phyloP scores from a whole-genome alignment of 2,888 invertebrate genomes.

The Agrilus biguttatus region DNA sequence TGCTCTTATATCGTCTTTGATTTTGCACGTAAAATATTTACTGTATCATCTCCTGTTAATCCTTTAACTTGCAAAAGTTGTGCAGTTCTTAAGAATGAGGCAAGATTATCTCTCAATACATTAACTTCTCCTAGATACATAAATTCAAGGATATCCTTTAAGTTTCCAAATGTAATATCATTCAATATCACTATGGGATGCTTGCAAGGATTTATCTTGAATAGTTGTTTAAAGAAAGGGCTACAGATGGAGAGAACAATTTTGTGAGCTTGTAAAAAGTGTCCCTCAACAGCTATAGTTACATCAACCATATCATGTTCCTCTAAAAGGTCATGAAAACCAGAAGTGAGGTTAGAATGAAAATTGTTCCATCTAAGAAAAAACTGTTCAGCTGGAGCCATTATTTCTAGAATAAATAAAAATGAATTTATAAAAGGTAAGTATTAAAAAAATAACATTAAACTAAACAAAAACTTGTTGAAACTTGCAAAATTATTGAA shows the following conservation, averaged over 20 bases:
- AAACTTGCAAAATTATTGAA: too few species aligned
- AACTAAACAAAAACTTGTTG: too few species aligned
- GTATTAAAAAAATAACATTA: too few species aligned
- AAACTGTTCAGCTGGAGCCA: conserved; percentile 49
- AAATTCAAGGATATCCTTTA: conserved; percentile 55
- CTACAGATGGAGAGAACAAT: conserved; percentile 66
- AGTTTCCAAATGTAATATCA: conserved; percentile 52
- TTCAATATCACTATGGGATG: conserved; percentile 61
- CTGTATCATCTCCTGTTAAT: conserved; percentile 38
- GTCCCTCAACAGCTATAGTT: conserved; percentile 63
- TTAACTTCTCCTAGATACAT: conserved; percentile 64
- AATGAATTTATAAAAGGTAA: not conserved
- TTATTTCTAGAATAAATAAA: conserved; percentile 13
- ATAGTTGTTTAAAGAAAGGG: conserved; percentile 62
- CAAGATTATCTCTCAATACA: conserved; percentile 52
- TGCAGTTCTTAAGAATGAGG: conserved; percentile 55
- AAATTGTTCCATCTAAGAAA: conserved; percentile 69
- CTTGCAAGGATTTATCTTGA: conserved; percentile 56
- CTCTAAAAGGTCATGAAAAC: conserved; percentile 55
- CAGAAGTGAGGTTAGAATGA: conserved; percentile 57
- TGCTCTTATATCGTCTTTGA: not conserved
- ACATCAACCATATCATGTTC: conserved; percentile 64
- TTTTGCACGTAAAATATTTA: conserved; percentile 15
- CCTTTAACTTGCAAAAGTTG: conserved; percentile 58
- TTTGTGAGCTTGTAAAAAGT: conserved; percentile 62